A percentile compares a stretch with the other conserved stretches of the same genome.
Conservation (phyloP, 2,113 vertebrate genomes). For the Pleuronectes platessa region DNA sequence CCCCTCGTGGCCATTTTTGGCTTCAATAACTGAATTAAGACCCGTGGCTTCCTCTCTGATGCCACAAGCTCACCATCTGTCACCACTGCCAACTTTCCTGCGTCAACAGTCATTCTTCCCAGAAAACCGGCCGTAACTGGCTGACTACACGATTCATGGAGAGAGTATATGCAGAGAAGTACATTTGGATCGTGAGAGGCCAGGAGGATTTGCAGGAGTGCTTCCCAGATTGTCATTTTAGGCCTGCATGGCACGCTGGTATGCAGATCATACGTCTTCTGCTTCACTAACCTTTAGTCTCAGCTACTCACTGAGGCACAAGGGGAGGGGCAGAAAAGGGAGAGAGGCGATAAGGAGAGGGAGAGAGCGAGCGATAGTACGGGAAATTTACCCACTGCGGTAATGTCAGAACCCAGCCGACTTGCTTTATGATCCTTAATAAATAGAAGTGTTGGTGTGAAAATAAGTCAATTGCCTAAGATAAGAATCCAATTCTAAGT, state of each 20-base stretch:
- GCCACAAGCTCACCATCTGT: background rate
- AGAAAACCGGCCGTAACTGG: background rate
- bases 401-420: constrained; percentile 1
- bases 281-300: constrained; percentile 46
- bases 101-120: background rate
- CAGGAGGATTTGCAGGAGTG: background rate
- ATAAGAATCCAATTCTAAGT: background rate
- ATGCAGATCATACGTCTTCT: constrained; percentile 30
- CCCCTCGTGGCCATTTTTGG: background rate
- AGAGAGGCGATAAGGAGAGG: background rate
- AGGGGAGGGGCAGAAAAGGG: background rate
- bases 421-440: constrained; percentile 29
- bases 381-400: constrained; percentile 6
- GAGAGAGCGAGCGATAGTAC: background rate
- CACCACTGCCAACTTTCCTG: background rate
- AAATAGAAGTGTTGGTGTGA: background rate
- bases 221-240: constrained; percentile 13
- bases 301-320: constrained; percentile 11
- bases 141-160: background rate
- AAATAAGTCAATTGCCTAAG: background rate
- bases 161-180: background rate
- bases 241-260: constrained; percentile 19
- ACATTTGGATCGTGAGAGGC: background rate
- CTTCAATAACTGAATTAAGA: background rate
- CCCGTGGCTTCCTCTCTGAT: background rate